phyloP scores from a whole-genome alignment of 2,888 invertebrate species.

The Gerris lacustris region DNA sequence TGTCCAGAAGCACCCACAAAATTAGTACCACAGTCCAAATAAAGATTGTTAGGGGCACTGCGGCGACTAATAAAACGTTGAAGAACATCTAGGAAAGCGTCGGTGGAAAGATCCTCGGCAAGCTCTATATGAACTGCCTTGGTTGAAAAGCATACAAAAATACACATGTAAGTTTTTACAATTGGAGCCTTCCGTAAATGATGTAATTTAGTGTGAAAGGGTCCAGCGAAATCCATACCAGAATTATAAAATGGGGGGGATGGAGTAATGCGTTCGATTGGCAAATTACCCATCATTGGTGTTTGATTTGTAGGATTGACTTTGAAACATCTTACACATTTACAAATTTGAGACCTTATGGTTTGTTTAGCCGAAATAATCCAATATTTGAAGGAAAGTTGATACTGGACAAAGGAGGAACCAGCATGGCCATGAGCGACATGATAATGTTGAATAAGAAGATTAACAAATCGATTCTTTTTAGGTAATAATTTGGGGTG shows the following conservation, averaged over 20 bases:
- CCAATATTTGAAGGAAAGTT: background rate
- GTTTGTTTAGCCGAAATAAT: background rate
- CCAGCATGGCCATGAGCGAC: background rate
- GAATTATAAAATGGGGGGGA: background rate
- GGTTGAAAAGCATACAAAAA: background rate
- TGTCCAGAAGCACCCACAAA: background rate
- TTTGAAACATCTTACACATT: background rate
- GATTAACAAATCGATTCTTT: background rate
- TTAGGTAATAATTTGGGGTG: background rate
- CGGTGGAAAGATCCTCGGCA: background rate
- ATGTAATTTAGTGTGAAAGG: background rate
- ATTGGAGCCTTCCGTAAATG: background rate
- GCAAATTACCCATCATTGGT: background rate
- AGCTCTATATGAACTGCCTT: background rate
- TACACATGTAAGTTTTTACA: constrained; percentile 1
- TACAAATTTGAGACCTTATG: background rate
- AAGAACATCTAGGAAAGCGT: background rate
- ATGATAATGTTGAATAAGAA: constrained; percentile 1
- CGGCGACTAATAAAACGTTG: background rate
- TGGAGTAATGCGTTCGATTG: background rate
- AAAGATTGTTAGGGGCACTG: background rate
- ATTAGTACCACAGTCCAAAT: background rate
- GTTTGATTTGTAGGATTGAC: background rate
- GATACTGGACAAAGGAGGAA: background rate
- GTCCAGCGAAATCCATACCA: background rate